phyloP scores from a whole-genome alignment of 2,113 vertebrate genomes.

The Aspiorhynchus laticeps region DNA sequence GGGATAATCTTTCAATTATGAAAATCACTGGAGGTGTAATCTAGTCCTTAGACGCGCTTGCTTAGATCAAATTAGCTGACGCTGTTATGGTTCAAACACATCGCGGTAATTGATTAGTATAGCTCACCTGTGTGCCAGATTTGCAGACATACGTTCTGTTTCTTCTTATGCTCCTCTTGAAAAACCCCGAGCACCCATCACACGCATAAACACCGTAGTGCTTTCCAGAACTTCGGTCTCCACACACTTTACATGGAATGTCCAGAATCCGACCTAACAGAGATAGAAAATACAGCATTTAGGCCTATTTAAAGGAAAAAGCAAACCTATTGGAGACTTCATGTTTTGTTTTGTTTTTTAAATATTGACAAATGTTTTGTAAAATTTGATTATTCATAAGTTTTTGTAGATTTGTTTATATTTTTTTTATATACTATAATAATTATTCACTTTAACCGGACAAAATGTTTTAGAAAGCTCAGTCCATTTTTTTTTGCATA shows the following conservation, averaged over 20 bases:
- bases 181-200: conserved; percentile 97
- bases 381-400: background rate
- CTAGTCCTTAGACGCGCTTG: conserved; percentile 43
- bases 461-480: too few relatives aligned
- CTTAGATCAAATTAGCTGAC: conserved; percentile 43
- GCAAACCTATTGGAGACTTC: background rate
- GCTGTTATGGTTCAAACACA: conserved; percentile 26
- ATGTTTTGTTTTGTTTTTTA: background rate
- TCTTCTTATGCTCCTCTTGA: conserved; percentile 96
- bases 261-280: conserved; percentile 93
- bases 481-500: background rate
- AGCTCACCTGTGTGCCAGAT: conserved; percentile 93
- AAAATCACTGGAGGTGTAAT: conserved; percentile 50
- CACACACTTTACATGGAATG: conserved; percentile 98
- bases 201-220: conserved; percentile 99
- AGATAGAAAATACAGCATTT: conserved; percentile 45
- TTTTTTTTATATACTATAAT: background rate
- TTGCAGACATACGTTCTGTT: conserved; percentile 98
- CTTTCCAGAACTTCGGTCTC: conserved; percentile 96
- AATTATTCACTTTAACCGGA: background rate
- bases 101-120: conserved; percentile 14
- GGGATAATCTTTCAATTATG: conserved; percentile 61
- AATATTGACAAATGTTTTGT: background rate
- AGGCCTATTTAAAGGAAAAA: background rate
- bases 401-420: background rate